Conservation (phyloP, 2,888 invertebrate species). For the Digitonthophagus gazella region DNA sequence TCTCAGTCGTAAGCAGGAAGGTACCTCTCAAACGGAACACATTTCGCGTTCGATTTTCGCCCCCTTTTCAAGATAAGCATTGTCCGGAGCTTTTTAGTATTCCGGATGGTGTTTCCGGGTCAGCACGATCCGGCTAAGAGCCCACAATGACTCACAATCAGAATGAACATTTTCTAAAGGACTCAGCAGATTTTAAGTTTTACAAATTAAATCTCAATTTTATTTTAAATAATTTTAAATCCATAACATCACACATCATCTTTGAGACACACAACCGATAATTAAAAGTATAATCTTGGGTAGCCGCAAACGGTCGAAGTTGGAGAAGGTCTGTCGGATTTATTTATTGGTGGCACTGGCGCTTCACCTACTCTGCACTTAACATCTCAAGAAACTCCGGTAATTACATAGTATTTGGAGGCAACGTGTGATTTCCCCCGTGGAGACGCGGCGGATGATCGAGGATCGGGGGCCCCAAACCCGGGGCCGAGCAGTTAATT, state of each 20-base stretch:
- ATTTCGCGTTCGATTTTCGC: neutral
- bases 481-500: slow-evolving; percentile 36
- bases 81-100: slow-evolving; percentile 35
- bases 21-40: slow-evolving; percentile 16
- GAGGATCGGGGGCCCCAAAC: slow-evolving; percentile 31
- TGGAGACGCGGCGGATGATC: slow-evolving; percentile 41
- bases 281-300: slow-evolving; percentile 2
- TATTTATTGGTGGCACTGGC: slow-evolving; percentile 50
- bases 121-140: slow-evolving; percentile 35
- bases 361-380: slow-evolving; percentile 46
- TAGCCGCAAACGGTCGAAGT: slow-evolving; percentile 9
- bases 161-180: too few relatives aligned
- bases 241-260: slow-evolving; percentile 1
- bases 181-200: too few relatives aligned
- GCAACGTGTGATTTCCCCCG: slow-evolving; percentile 26
- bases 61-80: slow-evolving; percentile 1
- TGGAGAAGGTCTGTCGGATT: slow-evolving; percentile 31
- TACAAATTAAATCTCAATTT: too few relatives aligned
- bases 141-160: neutral
- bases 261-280: slow-evolving; percentile 10
- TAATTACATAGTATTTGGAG: slow-evolving; percentile 49
- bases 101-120: slow-evolving; percentile 39
- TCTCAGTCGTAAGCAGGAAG: neutral
- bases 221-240: too few relatives aligned
- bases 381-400: slow-evolving; percentile 48